Conservation (phyloP, 1,140 invertebrate genomes). For the Pomacea maculata region DNA sequence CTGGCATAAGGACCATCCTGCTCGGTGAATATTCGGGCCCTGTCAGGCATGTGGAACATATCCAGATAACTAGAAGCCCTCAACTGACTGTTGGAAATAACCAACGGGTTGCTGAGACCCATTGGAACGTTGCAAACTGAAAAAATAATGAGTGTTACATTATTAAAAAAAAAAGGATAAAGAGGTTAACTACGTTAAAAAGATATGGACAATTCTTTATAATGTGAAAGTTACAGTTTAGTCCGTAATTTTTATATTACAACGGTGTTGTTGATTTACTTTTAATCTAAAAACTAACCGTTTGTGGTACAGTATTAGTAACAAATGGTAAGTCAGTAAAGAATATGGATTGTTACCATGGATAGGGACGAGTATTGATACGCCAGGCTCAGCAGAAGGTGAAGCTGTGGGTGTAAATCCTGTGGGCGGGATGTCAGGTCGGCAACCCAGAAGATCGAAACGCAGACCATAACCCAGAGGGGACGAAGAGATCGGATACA, state of each 20-base stretch:
- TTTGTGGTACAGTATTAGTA: too few species aligned
- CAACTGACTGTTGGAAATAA: conserved; percentile 42
- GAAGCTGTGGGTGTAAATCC: neutral
- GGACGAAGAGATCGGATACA: conserved; percentile 27
- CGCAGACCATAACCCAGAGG: conserved; percentile 32
- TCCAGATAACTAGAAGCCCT: conserved; percentile 39
- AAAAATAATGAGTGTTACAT: conserved; percentile 5
- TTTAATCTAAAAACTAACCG: too few species aligned
- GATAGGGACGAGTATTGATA: neutral
- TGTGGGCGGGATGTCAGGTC: conserved; percentile 25
- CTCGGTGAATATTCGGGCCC: conserved; percentile 43
- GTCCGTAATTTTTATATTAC: neutral
- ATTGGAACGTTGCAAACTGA: conserved; percentile 51
- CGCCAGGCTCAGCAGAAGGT: neutral
- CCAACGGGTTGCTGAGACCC: conserved; percentile 44
- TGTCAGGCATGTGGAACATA: conserved; percentile 31
- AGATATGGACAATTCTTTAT: neutral
- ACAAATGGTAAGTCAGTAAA: too few species aligned
- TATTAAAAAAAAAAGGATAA: neutral
- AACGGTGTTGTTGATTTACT: too few species aligned
- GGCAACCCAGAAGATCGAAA: conserved; percentile 47
- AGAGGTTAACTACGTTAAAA: neutral
- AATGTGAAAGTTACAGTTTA: neutral
- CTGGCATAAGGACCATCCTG: conserved; percentile 41
- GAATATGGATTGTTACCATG: conserved; percentile 1